phyloP scores from a whole-genome alignment of 1,140 invertebrate genomes.

The Pristionchus pacificus region DNA sequence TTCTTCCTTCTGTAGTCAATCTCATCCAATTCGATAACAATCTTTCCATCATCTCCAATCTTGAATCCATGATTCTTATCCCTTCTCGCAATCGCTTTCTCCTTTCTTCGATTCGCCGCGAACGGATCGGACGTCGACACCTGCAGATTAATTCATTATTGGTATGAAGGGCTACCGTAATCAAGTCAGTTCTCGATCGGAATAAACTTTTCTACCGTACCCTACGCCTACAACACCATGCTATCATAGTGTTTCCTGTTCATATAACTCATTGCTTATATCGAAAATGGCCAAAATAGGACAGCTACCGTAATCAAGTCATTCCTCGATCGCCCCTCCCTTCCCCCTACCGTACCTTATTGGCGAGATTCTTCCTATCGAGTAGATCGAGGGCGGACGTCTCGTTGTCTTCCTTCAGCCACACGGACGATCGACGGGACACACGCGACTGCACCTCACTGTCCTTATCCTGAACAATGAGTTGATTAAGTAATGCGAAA shows the following conservation, averaged over 20 bases:
- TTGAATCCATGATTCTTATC: conserved; percentile 35
- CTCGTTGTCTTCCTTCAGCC: conserved; percentile 38
- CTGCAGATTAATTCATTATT: too few species aligned
- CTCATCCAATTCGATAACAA: conserved; percentile 18
- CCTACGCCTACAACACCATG: too few species aligned
- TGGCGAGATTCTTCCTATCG: conserved; percentile 28
- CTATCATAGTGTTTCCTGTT: conserved; percentile 6
- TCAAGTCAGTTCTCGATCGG: conserved; percentile 5
- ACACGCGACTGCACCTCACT: conserved; percentile 3
- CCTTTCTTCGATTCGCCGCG: conserved; percentile 5
- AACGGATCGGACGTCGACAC: conserved; percentile 23
- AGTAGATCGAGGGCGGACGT: conserved; percentile 35
- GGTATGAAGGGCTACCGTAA: conserved; percentile 6
- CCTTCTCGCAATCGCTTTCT: conserved; percentile 22
- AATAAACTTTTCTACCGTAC: too few species aligned
- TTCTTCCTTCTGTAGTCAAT: neutral
- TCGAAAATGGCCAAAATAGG: neutral
- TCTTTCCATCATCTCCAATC: conserved; percentile 33
- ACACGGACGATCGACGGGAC: conserved; percentile 16
- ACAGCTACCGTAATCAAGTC: neutral
- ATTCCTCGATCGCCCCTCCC: neutral
- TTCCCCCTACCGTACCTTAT: conserved; percentile 22
- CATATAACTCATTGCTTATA: neutral
- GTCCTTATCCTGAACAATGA: conserved; percentile 14
- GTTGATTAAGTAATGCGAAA: too few species aligned